Evolutionary conservation across 2,888 invertebrate species (phyloP), one percentile per base, ranked within the genome.

Genomic region (Melinopterus prodromus): DNA sequence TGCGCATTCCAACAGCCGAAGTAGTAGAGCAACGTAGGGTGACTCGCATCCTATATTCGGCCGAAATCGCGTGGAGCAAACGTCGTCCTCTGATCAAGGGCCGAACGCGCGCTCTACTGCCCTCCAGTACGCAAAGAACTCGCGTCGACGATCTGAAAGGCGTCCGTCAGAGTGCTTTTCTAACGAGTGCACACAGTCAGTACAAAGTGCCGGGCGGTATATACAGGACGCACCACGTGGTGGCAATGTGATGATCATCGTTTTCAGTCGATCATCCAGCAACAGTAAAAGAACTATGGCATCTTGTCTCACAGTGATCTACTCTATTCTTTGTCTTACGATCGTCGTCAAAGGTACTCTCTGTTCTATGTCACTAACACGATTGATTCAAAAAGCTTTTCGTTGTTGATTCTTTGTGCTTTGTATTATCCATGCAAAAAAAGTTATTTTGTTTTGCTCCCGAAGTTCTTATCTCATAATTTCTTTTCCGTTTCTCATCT

Each of bases 11-110:
- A 3, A 9, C 53, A 9, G 53, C 53, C 26, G 26, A 26, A 26
- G 26, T 26, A 26, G 26, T 26, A 26, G 26, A 26, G 26, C 26
- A 26, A 26, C 26, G 2, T 26, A 26, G 26, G 26, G 26, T 26
- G 26, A 26, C 26, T 53, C 53, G 53, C 53, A 53, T 53, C 53
- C 53, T 53, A 53, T 12, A 53, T 53, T 53, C 53, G 53, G 53
- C 53, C 53, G n/a, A 53, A 53, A 53, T 53, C 53, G 53, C 53
- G 53, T 53, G 53, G 53, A 53, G 53, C 53, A 53, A 53, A 53
- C 53, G 53, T 53, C 53, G 12, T 53, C 53, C 53, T 53, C 53
- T 6, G 3, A 9, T 53, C 53, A 53, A 53, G 53, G 53, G 53
- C 12, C 12, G 53, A 53, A 53, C 53, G 53, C 53, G 53, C 12